Base-by-base conservation (phyloP, 1,140 invertebrate species). In the Lutraria rhynchaena region DNA sequence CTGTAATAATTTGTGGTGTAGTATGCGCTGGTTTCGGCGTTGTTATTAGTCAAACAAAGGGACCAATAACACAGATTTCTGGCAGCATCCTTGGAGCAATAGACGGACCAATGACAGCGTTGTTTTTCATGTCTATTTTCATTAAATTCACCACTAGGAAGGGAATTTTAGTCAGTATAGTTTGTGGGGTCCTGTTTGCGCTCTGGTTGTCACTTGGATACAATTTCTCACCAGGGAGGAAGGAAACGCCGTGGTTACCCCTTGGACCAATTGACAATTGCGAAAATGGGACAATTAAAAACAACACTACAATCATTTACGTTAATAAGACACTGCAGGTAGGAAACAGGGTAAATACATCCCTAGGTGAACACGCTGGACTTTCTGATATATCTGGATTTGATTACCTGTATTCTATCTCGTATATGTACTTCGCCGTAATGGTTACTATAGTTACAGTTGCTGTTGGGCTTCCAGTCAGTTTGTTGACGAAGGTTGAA, bases 101-200 rank as follows among this genome's bases (percentile, higher is more conserved):
- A 0, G 33, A 4, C 15, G 44, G 41, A 31, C 74, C 74, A n/a
- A 27, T 49, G 19, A 27, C 46, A 22, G 60, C n/a, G 11, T 22
- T 77, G 29, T 67, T 77, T 61, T 27, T 77, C 2, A 11, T 77
- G 19, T 77, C 74, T 24, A 31, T 63, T 63, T 77, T 65, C 37
- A 22, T 77, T 35, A n/a, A n/a, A n/a, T n/a, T n/a, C n/a, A n/a
- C n/a, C 44, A 44, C n/a, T 19, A 33, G 58, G 33, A 44, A n/a
- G 19, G 33, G 35, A 22, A 15, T 41, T 5, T n/a, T 35, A 37
- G 60, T 35, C 1, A n/a, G n/a, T 1, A 2, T 61, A 15, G 29
- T 24, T n/a, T 57, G 19, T 63, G 17, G 33, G 31, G 9, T 44
- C 44, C 2, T 63, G 17, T 33, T n/a, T n/a, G n/a, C 44, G 0